These are phyloP conservation scores for Cephalopachus bancanus DNA, from an alignment of 2,797 vertebrate species.

Conservation along the genomic window DNA sequence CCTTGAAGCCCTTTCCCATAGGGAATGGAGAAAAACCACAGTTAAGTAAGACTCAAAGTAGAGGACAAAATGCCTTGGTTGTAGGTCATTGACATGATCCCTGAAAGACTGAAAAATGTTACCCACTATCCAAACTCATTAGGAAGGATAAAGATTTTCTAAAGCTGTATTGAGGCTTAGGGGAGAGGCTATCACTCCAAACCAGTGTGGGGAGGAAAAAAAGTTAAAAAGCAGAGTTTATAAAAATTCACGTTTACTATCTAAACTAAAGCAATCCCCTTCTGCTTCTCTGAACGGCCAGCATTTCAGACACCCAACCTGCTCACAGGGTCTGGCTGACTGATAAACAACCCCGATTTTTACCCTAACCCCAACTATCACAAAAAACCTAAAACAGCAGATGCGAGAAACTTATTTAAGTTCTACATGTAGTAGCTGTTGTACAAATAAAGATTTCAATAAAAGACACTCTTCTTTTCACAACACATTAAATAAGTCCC, in stretches of 20 bases:
- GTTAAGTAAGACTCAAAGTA: conserved; percentile 65
- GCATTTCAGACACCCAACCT: conserved; percentile 18
- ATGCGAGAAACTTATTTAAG: conserved; percentile 49
- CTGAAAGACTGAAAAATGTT: conserved; percentile 73
- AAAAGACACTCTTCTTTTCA: conserved; percentile 16
- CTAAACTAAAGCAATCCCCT: conserved; percentile 42
- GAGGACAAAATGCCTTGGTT: conserved; percentile 56
- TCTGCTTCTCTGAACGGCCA: background rate
- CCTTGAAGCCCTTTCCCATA: conserved; percentile 69
- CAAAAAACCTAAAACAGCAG: conserved; percentile 34
- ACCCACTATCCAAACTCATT: conserved; percentile 64
- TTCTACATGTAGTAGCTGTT: conserved; percentile 64
- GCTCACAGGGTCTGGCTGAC: conserved; percentile 31
- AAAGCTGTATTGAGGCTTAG: conserved; percentile 62
- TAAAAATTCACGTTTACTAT: conserved; percentile 41
- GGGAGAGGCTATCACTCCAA: conserved; percentile 52
- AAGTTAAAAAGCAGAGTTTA: conserved; percentile 15
- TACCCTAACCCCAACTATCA: conserved; percentile 27
- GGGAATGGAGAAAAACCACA: conserved; percentile 65
- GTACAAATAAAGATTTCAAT: conserved; percentile 11
- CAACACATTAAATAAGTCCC: background rate
- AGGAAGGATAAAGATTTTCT: conserved; percentile 75
- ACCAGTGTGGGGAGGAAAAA: background rate
- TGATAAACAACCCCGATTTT: background rate
- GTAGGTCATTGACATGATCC: conserved; percentile 59